Evolutionary conservation across 2,888 invertebrate genomes (phyloP), one percentile per base, ranked within the genome.

Genomic region (Macaria liturata): DNA sequence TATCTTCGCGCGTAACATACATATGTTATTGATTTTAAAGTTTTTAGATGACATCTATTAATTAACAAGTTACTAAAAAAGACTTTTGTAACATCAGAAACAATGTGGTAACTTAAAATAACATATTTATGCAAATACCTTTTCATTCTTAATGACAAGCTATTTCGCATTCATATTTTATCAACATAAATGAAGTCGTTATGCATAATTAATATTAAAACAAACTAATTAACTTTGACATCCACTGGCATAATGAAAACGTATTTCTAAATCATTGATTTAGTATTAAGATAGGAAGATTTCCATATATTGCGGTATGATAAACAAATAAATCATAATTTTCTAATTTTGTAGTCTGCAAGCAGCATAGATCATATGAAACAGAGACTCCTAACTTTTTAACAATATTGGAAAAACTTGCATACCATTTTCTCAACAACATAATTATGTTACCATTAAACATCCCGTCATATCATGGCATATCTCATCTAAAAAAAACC

Each of bases 301-400:
- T 59, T 59, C 54, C 58, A 54, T 46, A 44, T 47, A 9, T 47
- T 47, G 40, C 42, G 32, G 34, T 46, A 30, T 30, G 31, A 32
- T 54, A 61, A 62, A 60, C 59, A 63, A 20, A 59, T 57, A 55
- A 66, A 61, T 66, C 55, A 63, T 59, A 54, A 58, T 63, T 61
- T 56, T 55, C 48, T 49, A 54, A 53, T 49, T 44, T 9, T 7
- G 7, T 37, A 7, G 34, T 6, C 34, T 6, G 3, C 9, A 4
- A 45, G 32, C n/a, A 7, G 49, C 45, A 20, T 20, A 20, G 20
- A 20, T 2, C 2, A 20, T 20, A 20, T 20, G 2, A 20, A 20
- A 20, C 20, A 20, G 20, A 20, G 20, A 20, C 20, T 20, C 20
- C 20, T 20, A 20, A 20, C 20, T 20, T 20, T 20, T 20, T 20